Base-by-base conservation (phyloP, 2,797 vertebrate genomes). In the Onychomys torridus region DNA sequence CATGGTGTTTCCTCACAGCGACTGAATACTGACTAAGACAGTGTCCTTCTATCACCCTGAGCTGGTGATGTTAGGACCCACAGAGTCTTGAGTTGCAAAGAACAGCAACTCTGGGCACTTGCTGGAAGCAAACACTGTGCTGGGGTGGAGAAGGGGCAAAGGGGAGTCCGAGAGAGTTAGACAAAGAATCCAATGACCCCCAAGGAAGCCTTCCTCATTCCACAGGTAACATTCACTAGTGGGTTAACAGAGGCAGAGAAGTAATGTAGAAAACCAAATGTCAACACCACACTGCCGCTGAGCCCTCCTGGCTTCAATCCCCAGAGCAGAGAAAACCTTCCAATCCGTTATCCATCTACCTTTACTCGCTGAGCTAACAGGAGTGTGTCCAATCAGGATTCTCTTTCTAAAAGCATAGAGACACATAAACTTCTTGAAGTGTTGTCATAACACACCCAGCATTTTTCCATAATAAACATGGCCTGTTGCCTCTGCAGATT, bases 171-270 rank as follows among this genome's bases (percentile, higher is more conserved):
- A 49, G 37, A 77, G n/a, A 75, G 40, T 23, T 59, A 61, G n/a
- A 76, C 78, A 93, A 23, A 78, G 13, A 82, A 73, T 29, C 75
- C 63, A 43, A 46, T 17, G 32, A 82, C 76, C 71, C 71, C 79
- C 77, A 87, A 84, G 55, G 67, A 71, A 81, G 59, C 5, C 57
- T 57, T 52, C 10, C 46, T 52, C 23, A 0, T 65, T 93, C n/a
- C n/a, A 61, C 34, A 76, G 57, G 34, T 19, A 88, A 77, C 55
- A 57, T 11, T 93, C 85, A 77, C 27, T 40, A 85, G 89, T 63
- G 46, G n/a, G 67, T 91, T 73, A 57, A 92, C 10, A 57, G 43
- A 91, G 55, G 63, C 93, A 84, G 90, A 87, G 89, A 75, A 83
- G 49, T 27, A 34, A 76, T 61, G 7, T 55, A 32, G 61, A 69